Percentiles rank a stretch among this genome's conserved stretches.
phyloP scores from a whole-genome alignment of 2,797 vertebrate species.

The Eurystomus glaucurus region DNA sequence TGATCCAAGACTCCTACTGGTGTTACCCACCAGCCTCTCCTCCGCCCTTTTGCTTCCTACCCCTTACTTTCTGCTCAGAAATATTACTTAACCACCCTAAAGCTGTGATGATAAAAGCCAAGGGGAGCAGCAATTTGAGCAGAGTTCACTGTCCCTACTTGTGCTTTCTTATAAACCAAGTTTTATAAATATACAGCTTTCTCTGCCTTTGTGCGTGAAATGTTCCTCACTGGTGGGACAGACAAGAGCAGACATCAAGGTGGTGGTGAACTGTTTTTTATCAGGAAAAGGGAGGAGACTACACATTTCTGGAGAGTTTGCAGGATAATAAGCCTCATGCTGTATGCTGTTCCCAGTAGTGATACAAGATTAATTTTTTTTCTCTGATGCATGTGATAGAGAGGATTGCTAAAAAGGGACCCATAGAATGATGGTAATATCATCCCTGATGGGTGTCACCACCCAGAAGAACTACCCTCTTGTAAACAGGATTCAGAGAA shows the following conservation, averaged over 20 bases:
- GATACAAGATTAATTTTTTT: neutral
- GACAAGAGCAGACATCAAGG: neutral
- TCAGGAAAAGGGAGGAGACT: neutral
- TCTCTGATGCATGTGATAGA: neutral
- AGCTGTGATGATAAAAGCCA: neutral
- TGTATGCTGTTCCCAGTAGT: neutral
- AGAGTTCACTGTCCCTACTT: neutral
- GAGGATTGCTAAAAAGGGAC: neutral
- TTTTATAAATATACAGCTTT: neutral
- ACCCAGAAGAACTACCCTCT: neutral
- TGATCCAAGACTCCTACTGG: neutral
- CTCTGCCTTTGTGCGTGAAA: neutral
- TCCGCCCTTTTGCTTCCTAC: neutral
- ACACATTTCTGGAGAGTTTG: fast-evolving
- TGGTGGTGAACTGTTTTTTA: neutral
- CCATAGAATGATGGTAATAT: neutral
- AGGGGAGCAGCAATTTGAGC: neutral
- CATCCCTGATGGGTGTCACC: neutral
- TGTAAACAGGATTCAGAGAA: neutral
- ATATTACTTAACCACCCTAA: neutral
- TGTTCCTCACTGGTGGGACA: neutral
- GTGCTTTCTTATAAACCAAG: neutral
- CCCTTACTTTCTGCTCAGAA: neutral
- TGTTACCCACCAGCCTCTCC: neutral
- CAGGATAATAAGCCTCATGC: neutral